Base-by-base conservation (phyloP, 1,140 invertebrate species). In the Copidosoma floridanum region DNA sequence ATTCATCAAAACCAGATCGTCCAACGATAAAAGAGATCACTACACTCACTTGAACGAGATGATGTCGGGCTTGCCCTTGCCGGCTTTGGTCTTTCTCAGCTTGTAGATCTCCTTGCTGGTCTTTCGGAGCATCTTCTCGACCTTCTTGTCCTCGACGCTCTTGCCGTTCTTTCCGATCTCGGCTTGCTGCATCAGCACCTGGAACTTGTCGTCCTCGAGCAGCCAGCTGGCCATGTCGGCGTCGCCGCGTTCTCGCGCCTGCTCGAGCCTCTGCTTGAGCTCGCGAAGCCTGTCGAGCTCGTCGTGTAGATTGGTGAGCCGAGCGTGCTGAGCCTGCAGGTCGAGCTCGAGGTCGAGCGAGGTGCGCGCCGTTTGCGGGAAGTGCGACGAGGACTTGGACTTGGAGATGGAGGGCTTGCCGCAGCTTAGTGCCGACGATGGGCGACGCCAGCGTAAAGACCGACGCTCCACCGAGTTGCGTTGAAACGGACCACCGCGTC, bases 261-360 rank as follows among this genome's bases (percentile, higher is more conserved):
- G 84, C 66, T 90, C 88, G 65, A 90, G 74, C 62, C 86, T 83
- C 68, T 85, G 83, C 68, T 95, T 95, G 11, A 97, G 80, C 46
- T 90, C 88, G 54, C 88, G 85, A 37, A 98, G 80, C 70, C 91
- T 86, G 29, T 81, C 81, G 27, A 97, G 85, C 76, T 98, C 94
- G 65, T 92, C 88, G 54, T 92, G 86, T 27, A 96, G 81, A 63
- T 92, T 89, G 46, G 87, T 84, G 8, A 96, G 81, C 59, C 90
- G 84, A 3, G 88, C 88, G 70, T 95, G 90, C 71, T 95, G 94
- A 11, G 94, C 93, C 68, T 89, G 90, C 54, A 95, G 82, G 80
- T 98, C 95, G 44, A 97, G 82, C 72, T 96, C 92, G 58, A 98
- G 83, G 77, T 98, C 94, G 35, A 98, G 83, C 0, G 93, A 94